These are phyloP conservation scores for Actinernus sp. DNA, from an alignment of 92 coral and sea anemone genomes.

Conservation along the genomic window DNA sequence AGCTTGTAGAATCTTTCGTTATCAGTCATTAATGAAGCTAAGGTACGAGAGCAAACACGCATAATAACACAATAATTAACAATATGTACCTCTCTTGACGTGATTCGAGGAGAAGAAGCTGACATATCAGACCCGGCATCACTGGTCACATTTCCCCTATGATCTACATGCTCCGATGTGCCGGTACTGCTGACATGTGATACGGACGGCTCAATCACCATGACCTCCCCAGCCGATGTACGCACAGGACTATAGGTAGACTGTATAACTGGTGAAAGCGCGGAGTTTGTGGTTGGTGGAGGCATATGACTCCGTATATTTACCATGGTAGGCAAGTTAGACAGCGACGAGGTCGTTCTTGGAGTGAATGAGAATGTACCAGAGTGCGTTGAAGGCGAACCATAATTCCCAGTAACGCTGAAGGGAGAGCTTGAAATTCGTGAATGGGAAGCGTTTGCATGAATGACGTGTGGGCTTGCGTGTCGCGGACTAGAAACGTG, in stretches of 20 bases:
- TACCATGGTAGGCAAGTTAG: conserved; percentile 40
- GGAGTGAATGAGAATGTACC: conserved; percentile 10
- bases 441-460: neutral
- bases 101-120: conserved; percentile 76
- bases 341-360: conserved; percentile 16
- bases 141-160: conserved; percentile 46
- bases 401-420: neutral
- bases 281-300: conserved; percentile 42
- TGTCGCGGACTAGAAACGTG: conserved; percentile 47
- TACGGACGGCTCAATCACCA: conserved; percentile 74
- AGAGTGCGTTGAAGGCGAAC: neutral
- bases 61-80: neutral
- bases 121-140: conserved; percentile 87
- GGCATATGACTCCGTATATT: conserved; percentile 30
- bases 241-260: conserved; percentile 67
- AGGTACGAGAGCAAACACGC: neutral
- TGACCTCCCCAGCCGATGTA: conserved; percentile 58
- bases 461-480: neutral
- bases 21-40: no score
- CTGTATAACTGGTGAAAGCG: conserved; percentile 35
- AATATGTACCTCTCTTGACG: conserved; percentile 63
- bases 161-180: conserved; percentile 82
- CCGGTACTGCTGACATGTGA: conserved; percentile 95
- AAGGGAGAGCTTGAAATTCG: neutral
- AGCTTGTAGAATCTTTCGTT: no score